Base-by-base conservation (phyloP, 2,797 vertebrate species). In the Crypturellus tataupa region DNA sequence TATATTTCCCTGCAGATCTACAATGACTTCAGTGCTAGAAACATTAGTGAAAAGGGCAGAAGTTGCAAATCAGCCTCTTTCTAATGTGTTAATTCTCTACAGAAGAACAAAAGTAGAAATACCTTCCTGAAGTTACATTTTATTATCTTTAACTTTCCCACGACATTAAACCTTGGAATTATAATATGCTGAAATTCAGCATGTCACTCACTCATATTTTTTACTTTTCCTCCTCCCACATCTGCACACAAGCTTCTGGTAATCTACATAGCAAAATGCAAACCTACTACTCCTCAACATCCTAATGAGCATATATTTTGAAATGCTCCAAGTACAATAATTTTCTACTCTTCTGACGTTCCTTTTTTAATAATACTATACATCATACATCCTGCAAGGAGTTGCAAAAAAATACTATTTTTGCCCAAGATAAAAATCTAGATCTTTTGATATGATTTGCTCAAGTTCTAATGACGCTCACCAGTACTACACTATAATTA, bases 241-340 rank as follows among this genome's bases (percentile, higher is more conserved):
- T 6, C 60, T 75, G 40, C 31, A 40, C 16, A 80, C 39, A 39
- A 75, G 3, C 4, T 68, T 35, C 49, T 75, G 5, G 4, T 42
- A 84, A 84, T n/a, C 3, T 15, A 37, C 4, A 60, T 58, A 55
- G 8, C 6, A 71, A 73, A 90, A 81, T 46, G 9, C 14, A 73
- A 90, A 81, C 55, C 10, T 14, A 53, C 7, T 1, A 31, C 10
- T 0, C 0, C 8, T 7, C 9, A 19, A n/a, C 29, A 55, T 18
- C 27, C 75, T 37, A 40, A 16, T 16, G 19, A 18, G 7, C 6
- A 19, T 3, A 0, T 5, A 51, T 11, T 75, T 29, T 60, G 29
- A 73, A 78, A 67, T 9, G 2, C 33, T 13, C 17, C 17, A 27
- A 33, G 23, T 13, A 40, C 5, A 46, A 58, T 18, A 31, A 21